phyloP scores from a whole-genome alignment of 2,113 vertebrate genomes.

The Pristiophorus japonicus region DNA sequence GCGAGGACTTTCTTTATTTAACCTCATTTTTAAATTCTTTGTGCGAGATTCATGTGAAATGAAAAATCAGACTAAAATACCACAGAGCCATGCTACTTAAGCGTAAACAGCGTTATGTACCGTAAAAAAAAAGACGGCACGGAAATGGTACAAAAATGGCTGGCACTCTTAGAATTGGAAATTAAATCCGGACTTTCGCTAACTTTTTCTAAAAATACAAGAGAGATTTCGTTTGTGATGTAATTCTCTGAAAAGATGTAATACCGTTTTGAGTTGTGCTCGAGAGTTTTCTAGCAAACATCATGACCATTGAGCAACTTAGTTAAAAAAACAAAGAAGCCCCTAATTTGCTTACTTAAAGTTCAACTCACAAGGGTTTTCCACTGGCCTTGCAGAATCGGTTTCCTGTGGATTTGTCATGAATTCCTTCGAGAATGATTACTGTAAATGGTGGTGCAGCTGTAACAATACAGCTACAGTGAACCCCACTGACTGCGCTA shows the following conservation, averaged over 20 bases:
- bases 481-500: neutral
- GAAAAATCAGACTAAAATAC: neutral
- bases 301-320: neutral
- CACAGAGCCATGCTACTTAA: neutral
- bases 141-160: too few species aligned
- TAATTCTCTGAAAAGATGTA: neutral
- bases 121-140: neutral
- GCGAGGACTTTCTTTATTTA: too few species aligned
- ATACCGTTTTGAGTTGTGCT: neutral
- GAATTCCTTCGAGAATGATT: neutral
- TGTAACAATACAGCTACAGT: neutral
- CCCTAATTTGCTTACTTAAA: slow-evolving; percentile 33
- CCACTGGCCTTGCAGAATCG: slow-evolving; percentile 2
- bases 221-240: neutral
- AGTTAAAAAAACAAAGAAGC: too few species aligned
- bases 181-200: neutral
- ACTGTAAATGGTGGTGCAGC: neutral
- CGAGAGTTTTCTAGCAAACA: neutral
- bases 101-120: neutral
- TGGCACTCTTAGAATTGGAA: neutral
- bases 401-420: neutral
- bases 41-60: neutral
- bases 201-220: neutral
- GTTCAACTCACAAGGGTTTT: neutral
- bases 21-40: neutral